These are phyloP conservation scores for Sebastes dallii DNA, from an alignment of 2,797 vertebrate species.

Conservation along the genomic window DNA sequence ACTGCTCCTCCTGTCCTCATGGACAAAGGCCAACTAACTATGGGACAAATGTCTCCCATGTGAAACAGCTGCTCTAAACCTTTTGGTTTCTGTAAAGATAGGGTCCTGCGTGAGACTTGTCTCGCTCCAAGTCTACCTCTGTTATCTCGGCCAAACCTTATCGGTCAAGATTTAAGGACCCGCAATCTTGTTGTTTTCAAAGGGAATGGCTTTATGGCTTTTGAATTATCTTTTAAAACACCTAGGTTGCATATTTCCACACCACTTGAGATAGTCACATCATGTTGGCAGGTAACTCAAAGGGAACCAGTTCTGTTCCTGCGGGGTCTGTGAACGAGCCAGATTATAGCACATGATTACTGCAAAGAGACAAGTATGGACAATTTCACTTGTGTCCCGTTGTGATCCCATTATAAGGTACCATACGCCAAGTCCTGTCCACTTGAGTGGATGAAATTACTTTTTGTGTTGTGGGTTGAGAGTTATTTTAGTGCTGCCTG, in stretches of 20 bases:
- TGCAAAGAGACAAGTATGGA: conserved; percentile 46
- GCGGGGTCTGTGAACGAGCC: conserved; percentile 46
- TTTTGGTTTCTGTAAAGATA: conserved; percentile 30
- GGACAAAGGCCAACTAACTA: conserved; percentile 31
- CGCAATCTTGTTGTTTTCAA: conserved; percentile 73
- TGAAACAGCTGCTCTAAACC: conserved; percentile 49
- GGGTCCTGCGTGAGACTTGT: neutral
- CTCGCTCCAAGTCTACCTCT: conserved; percentile 37
- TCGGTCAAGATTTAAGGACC: conserved; percentile 69
- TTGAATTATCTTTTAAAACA: conserved; percentile 74
- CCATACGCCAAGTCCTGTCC: conserved; percentile 16
- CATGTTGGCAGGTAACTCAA: conserved; percentile 62
- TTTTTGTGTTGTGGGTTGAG: conserved; percentile 21
- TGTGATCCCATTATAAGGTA: conserved; percentile 36
- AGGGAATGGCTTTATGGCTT: conserved; percentile 74
- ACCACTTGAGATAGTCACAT: conserved; percentile 60
- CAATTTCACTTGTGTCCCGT: conserved; percentile 46
- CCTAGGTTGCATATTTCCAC: conserved; percentile 71
- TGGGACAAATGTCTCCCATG: conserved; percentile 40
- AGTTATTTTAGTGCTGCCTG: conserved; percentile 14
- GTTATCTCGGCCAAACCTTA: conserved; percentile 71
- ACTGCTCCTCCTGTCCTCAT: conserved; percentile 29
- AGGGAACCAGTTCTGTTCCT: conserved; percentile 41
- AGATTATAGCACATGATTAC: conserved; percentile 66
- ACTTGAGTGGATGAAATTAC: conserved; percentile 16